Conservation (phyloP, 2,113 vertebrate genomes). For the Ictalurus punctatus region DNA sequence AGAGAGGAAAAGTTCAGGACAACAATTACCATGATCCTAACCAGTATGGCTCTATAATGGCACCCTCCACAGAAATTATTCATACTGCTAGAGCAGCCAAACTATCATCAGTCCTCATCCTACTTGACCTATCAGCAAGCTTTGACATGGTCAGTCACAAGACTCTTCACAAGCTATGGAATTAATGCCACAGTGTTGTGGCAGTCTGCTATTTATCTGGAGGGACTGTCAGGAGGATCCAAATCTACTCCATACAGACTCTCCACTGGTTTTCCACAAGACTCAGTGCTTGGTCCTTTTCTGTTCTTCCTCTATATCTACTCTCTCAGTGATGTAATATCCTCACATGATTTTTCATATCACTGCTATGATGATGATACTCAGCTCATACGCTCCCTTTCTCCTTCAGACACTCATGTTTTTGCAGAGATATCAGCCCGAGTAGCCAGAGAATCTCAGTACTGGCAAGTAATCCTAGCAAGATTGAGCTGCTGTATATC, state of each 20-base stretch:
- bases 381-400: neutral
- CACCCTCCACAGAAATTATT: neutral
- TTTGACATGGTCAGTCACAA: neutral
- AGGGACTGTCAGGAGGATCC: neutral
- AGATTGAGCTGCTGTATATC: neutral
- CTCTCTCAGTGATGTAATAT: neutral
- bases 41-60: neutral
- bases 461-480: neutral
- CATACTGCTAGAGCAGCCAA: neutral
- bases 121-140: neutral
- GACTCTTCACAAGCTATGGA: neutral
- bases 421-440: too few relatives aligned
- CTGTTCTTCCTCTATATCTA: neutral
- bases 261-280: neutral
- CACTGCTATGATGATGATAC: neutral
- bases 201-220: too few relatives aligned
- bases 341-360: neutral
- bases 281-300: neutral
- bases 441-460: too few relatives aligned
- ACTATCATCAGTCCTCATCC: neutral
- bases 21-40: neutral
- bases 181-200: neutral
- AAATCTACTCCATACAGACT: neutral
- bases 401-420: neutral
- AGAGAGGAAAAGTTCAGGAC: neutral